phyloP scores from a whole-genome alignment of 2,113 vertebrate genomes.

The Cervus canadensis region DNA sequence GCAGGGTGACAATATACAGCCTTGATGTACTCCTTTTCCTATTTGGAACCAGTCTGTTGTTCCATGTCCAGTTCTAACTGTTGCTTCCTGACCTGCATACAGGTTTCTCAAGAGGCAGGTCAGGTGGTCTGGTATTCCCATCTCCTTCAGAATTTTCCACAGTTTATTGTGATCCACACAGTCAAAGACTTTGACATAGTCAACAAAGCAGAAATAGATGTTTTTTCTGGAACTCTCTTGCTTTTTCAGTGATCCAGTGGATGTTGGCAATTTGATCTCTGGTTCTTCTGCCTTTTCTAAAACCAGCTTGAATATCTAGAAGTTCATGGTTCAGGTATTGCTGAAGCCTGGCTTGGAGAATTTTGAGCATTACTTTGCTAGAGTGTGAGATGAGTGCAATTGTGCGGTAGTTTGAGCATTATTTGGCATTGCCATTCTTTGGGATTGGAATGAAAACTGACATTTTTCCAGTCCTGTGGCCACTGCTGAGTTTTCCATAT shows the following conservation, averaged over 20 bases:
- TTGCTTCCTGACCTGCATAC: neutral
- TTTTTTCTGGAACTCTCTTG: neutral
- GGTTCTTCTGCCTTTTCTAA: neutral
- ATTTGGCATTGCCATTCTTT: neutral
- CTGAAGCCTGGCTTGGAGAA: neutral
- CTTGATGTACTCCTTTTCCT: neutral
- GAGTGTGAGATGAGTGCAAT: neutral
- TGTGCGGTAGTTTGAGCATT: neutral
- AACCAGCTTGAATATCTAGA: neutral
- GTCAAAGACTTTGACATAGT: neutral
- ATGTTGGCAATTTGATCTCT: neutral
- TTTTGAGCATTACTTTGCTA: neutral
- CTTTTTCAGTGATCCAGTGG: fast-evolving
- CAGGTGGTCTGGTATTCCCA: neutral
- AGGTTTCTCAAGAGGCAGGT: neutral
- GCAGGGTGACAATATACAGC: neutral
- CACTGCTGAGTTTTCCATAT: neutral
- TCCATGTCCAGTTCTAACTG: neutral
- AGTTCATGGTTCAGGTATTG: fast-evolving
- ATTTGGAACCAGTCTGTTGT: neutral
- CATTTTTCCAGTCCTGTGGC: neutral
- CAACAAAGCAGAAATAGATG: neutral
- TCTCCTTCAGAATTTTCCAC: neutral
- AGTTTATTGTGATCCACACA: neutral
- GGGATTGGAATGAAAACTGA: neutral